Evolutionary conservation across 2,797 vertebrate genomes (phyloP).

Genomic region (Enteromius paludinosus): DNA sequence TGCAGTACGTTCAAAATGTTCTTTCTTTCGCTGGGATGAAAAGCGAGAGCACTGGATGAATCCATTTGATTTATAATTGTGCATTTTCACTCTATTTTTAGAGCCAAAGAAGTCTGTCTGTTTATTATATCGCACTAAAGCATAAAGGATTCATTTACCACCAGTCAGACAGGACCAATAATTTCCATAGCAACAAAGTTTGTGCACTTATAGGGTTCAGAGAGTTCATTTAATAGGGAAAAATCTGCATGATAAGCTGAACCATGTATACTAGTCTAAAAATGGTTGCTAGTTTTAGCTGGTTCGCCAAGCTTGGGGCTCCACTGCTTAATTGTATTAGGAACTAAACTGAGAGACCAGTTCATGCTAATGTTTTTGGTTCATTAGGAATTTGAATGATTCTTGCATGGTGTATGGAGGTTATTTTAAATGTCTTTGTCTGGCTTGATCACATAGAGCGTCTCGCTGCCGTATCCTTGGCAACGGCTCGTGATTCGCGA

Average conservation of each 20-base stretch:
- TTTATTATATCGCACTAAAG: background rate
- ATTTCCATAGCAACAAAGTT: conserved; percentile 44
- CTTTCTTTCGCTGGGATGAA: background rate
- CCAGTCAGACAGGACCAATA: background rate
- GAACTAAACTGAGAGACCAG: background rate
- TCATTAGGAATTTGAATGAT: background rate
- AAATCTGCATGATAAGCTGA: background rate
- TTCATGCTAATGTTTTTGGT: too few species aligned
- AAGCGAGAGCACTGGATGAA: background rate
- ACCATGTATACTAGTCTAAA: background rate
- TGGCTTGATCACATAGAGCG: conserved; percentile 29
- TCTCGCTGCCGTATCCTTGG: conserved; percentile 75
- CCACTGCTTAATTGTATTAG: background rate
- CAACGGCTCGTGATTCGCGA: conserved; percentile 66
- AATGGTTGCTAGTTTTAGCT: background rate
- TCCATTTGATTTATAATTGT: background rate
- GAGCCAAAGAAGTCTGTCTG: background rate
- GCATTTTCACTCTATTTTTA: background rate
- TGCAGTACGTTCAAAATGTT: background rate
- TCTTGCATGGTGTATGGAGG: background rate
- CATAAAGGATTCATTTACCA: background rate
- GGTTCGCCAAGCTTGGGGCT: background rate
- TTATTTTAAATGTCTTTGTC: conserved; percentile 43
- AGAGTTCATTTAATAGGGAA: background rate
- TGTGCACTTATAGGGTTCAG: background rate